These are phyloP conservation scores for Drosophila falleni DNA, from an alignment of 2,888 invertebrate species.

Conservation along the genomic window DNA sequence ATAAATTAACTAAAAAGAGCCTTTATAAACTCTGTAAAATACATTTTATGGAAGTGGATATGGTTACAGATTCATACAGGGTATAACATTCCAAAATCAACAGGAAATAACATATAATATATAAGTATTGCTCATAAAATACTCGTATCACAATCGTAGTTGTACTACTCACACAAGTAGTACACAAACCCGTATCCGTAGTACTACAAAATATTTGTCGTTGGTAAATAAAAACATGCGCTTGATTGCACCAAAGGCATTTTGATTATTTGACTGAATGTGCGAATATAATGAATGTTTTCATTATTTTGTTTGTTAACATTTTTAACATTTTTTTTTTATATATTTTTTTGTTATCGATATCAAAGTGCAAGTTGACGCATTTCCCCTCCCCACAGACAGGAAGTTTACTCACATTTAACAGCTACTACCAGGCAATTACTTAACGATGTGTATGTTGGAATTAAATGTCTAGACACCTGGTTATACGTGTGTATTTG, in stretches of 20 bases:
- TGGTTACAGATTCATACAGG: background rate
- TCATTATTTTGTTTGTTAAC: conserved; percentile 24
- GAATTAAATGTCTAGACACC: conserved; percentile 30
- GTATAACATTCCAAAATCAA: conserved; percentile 35
- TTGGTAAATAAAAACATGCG: conserved; percentile 47
- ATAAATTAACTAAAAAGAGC: background rate
- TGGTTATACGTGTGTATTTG: background rate
- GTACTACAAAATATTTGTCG: conserved; percentile 41
- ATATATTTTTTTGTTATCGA: conserved; percentile 27
- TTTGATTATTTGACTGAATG: conserved; percentile 30
- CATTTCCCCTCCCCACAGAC: conserved; percentile 21
- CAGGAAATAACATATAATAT: conserved; percentile 56
- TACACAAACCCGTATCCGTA: conserved; percentile 17
- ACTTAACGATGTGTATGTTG: conserved; percentile 11
- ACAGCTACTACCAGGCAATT: conserved; percentile 9
- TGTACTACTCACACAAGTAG: conserved; percentile 3
- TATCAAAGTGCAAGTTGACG: conserved; percentile 39
- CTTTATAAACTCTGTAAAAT: background rate
- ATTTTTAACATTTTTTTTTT: background rate
- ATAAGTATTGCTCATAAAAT: conserved; percentile 43
- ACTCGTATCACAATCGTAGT: conserved; percentile 15
- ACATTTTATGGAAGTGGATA: background rate
- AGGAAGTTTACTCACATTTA: conserved; percentile 46
- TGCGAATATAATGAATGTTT: conserved; percentile 29
- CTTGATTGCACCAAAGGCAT: conserved; percentile 32